phyloP scores from a whole-genome alignment of 2,113 vertebrate genomes.

The Colaptes auratus region DNA sequence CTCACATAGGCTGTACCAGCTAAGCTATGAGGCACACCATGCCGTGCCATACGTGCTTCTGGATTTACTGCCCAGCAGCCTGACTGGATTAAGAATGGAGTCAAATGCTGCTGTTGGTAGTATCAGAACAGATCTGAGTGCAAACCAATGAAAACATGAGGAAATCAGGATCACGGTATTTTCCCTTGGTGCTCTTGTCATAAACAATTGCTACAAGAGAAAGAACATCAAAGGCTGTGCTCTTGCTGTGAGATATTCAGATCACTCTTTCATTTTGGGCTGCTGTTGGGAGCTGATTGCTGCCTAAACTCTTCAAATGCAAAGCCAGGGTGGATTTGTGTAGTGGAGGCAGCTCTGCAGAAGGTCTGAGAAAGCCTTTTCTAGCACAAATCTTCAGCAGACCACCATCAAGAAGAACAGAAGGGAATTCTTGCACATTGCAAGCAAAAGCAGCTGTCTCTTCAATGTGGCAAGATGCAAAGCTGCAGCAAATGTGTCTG shows the following conservation, averaged over 20 bases:
- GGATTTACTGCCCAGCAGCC: conserved; percentile 30
- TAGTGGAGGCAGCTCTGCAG: neutral
- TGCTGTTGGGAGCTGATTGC: conserved; percentile 26
- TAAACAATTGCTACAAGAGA: conserved; percentile 2
- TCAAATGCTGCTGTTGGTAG: conserved; percentile 34
- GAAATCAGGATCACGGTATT: conserved; percentile 1
- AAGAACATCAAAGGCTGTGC: neutral
- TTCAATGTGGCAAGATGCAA: neutral
- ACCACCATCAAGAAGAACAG: neutral
- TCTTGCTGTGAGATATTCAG: neutral
- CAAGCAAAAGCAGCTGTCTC: neutral
- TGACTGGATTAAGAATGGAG: conserved; percentile 59
- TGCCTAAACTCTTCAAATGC: conserved; percentile 5
- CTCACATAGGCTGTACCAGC: neutral
- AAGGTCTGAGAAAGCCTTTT: neutral
- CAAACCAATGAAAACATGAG: neutral
- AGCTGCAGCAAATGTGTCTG: neutral
- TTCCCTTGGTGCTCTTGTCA: conserved; percentile 33
- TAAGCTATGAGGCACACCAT: neutral
- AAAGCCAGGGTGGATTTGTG: neutral
- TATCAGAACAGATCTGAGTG: conserved; percentile 55
- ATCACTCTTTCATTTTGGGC: neutral
- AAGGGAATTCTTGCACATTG: neutral
- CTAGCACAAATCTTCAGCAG: neutral
- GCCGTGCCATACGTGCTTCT: neutral